phyloP scores from a whole-genome alignment of 2,113 vertebrate genomes.

The Ctenodactylus gundi region DNA sequence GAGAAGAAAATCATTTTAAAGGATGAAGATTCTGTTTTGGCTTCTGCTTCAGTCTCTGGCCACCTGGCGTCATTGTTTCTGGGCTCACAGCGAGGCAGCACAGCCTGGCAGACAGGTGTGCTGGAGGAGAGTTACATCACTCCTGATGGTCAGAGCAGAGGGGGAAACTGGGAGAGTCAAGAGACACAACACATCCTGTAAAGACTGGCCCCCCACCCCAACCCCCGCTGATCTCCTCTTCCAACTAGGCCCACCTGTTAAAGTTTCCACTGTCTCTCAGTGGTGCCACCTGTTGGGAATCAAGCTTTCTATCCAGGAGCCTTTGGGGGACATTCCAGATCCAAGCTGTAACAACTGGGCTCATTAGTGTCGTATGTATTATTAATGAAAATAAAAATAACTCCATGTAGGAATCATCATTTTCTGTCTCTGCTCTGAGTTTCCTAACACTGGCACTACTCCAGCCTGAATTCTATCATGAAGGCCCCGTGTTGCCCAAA shows the following conservation, averaged over 20 bases:
- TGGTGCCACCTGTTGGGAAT: neutral
- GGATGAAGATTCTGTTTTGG: neutral
- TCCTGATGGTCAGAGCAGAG: neutral
- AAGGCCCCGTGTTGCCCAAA: neutral
- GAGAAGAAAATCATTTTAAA: neutral
- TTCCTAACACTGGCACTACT: neutral
- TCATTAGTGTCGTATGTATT: too few species aligned
- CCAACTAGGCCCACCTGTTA: neutral
- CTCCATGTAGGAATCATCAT: too few species aligned
- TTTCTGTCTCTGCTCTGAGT: too few species aligned
- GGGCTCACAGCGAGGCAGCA: neutral
- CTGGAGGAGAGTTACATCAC: neutral
- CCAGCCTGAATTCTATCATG: neutral
- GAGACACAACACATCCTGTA: neutral
- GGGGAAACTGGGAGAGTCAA: neutral
- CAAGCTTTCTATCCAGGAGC: too few species aligned
- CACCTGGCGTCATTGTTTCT: neutral
- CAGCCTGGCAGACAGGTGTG: neutral
- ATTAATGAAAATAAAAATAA: too few species aligned
- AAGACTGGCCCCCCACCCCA: neutral
- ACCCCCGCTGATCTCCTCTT: neutral
- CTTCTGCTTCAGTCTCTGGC: neutral
- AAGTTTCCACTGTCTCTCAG: neutral
- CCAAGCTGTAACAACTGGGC: too few species aligned
- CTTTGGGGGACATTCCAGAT: too few species aligned